Evolutionary conservation across 2,797 vertebrate genomes (phyloP), one percentile per base, ranked within the genome.

Genomic region (Lepilemur ruficaudatus): DNA sequence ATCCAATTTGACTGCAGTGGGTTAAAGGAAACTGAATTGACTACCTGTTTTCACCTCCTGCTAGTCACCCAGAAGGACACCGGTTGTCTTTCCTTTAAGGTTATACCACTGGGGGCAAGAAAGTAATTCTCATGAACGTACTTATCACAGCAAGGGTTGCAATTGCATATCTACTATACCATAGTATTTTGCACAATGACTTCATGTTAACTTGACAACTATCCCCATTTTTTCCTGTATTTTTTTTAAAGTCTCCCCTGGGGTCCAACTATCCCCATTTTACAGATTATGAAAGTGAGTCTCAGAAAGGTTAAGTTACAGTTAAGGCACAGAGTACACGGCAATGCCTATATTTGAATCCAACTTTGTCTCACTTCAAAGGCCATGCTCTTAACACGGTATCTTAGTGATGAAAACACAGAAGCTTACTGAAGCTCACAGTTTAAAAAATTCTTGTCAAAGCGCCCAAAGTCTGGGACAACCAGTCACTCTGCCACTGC

Each of bases 201-300:
- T 95, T 78, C 38, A 94, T 67, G 81, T 55, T 87, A 92, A 94
- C 23, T 87, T 86, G 75, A 91, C 75, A 67, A 41, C 10, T 43
- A 43, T 72, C 17, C 30, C 38, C 28, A 80, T 63, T 32, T 63
- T 15, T 63, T 63, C 4, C 30, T 63, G 23, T 63, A 32, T 15
- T 32, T 32, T 30, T 63, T 63, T 63, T 15, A 63, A 32, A 32
- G 30, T 32, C 13, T 32, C 30, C 30, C 13, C 61, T 32, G 61
- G 61, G 30, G 6, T 32, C 30, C 69, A 72, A 52, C 12, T 55
- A 32, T 72, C 14, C 38, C 46, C 28, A 90, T 90, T 69, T 69
- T 59, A 88, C 7, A 90, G 81, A 70, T 72, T 59, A 84, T 46
- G 61, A 94, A 67, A 72, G 35, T 2, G 35, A 89, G 61, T 79